phyloP scores from a whole-genome alignment of 2,113 vertebrate species.

The Toxotes chatareus region DNA sequence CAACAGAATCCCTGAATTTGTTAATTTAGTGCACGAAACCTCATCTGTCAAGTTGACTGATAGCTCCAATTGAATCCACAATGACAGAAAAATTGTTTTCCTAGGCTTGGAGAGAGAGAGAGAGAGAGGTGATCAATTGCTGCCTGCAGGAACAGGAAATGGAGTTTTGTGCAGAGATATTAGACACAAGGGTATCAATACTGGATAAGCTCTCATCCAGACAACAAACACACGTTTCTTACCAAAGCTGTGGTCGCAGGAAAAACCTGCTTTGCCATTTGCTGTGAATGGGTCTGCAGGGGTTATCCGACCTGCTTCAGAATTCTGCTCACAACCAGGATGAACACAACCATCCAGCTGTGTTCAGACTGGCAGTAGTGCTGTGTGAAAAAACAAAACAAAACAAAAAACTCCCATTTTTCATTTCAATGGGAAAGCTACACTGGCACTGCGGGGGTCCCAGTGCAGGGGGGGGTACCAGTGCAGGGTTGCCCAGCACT shows the following conservation, averaged over 20 bases:
- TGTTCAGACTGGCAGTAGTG: constrained; percentile 31
- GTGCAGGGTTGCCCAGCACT: not conserved
- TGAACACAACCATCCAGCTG: not conserved
- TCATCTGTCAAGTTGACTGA: constrained; percentile 60
- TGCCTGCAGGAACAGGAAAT: constrained; percentile 65
- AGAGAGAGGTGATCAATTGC: constrained; percentile 63
- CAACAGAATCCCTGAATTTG: constrained; percentile 23
- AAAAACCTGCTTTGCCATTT: constrained; percentile 36
- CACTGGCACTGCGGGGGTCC: not conserved
- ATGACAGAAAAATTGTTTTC: constrained; percentile 66
- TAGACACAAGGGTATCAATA: constrained; percentile 64
- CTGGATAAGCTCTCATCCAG: constrained; percentile 52
- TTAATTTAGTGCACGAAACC: constrained; percentile 37
- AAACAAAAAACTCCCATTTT: not conserved
- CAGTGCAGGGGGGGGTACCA: no score
- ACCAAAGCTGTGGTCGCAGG: constrained; percentile 10
- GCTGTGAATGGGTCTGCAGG: constrained; percentile 28
- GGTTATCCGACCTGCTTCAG: constrained; percentile 17
- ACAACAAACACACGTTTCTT: constrained; percentile 44
- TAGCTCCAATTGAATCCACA: constrained; percentile 54
- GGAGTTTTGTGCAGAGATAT: constrained; percentile 66
- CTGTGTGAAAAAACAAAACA: not conserved
- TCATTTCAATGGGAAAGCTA: constrained; percentile 18
- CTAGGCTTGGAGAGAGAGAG: constrained; percentile 17
- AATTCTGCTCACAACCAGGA: constrained; percentile 20